Evolutionary conservation across 2,797 vertebrate species (phyloP), one percentile per base, ranked within the genome.

Genomic region (Zalophus californianus): DNA sequence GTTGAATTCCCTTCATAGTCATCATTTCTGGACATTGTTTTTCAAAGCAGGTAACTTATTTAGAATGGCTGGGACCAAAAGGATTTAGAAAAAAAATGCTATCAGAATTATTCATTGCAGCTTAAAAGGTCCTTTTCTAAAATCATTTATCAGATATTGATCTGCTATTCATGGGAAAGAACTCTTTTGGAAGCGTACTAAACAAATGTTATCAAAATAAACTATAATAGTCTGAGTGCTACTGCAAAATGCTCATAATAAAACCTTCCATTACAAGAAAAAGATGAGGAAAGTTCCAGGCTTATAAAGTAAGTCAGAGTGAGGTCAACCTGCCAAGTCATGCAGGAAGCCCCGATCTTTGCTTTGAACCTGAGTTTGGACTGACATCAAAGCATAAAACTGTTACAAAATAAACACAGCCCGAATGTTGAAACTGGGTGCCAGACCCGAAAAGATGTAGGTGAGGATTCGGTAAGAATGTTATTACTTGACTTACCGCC

Each of bases 121-220:
- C 94, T 89, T 79, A 68, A 91, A 87, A 70, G 32, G 2, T 77
- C 11, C 13, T 93, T 94, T 93, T 38, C n/a, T 41, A 90, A 94
- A 92, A 70, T 7, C 23, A 66, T 58, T 96, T 85, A 75, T 62
- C n/a, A 86, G 9, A 58, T 93, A 94, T 20, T 80, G 27, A 62
- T 38, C 23, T 72, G 80, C 44, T 54, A 41, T 77, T 92, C 27
- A 68, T 29, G 38, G 72, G 44, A 84, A 90, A 10, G 29, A 96
- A 82, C 25, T 15, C 58, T 7, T n/a, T 70, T 48, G 27, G 7
- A 50, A 85, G 3, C n/a, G 2, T 41, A 54, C 18, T 79, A 68
- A 52, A 91, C 16, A 93, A 89, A 72, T 23, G 0, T 75, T 50
- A 70, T 73, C 12, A 56, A 95, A 94, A 85, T 62, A 86, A 83